Base-by-base conservation (phyloP, 2,888 invertebrate genomes). In the Hyalella azteca region DNA sequence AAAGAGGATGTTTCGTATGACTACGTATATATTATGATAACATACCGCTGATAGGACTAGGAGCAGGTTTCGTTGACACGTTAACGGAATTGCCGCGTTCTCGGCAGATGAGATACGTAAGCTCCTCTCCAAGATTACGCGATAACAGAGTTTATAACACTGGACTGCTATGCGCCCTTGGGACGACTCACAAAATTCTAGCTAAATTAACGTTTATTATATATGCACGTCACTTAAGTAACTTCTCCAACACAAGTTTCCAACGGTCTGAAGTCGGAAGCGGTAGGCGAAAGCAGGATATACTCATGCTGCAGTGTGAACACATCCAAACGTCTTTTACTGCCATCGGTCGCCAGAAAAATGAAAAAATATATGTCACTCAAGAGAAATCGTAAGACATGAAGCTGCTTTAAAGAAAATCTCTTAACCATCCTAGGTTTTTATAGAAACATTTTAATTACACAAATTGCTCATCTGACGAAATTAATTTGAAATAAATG, bases 231-330 rank as follows among this genome's bases (percentile, higher is more conserved):
- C 50, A 50, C 50, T 50, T 50, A 22, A 7, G 19, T 50, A 50
- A 29, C 59, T 26, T 29, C 59, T 22, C 29, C 1, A 15, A 59
- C 26, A 59, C 59, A 39, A 13, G 66, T 36, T 66, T 66, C 66
- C 66, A 66, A 66, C 66, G 39, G 36, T 66, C 66, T 66, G 66
- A 36, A 60, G 7, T 36, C 59, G 11, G 15, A 26, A 59, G 26
- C 66, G 32, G 13, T 4, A 36, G 39, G 66, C 39, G 3, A 19
- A 11, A 66, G 39, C 36, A 39, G 66, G 19, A 3, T 1, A 66
- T 36, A 29, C 19, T 5, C 39, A 1, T 36, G 29, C 36, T 22
- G 7, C 36, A n/a, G 7, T n/a, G 19, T 4, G 13, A 39, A 36
- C 66, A 2, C 66, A 66, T 32, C 36, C 19, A 39, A 5, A 39